Conservation (phyloP, 2,113 vertebrate species). For the Vidua macroura region DNA sequence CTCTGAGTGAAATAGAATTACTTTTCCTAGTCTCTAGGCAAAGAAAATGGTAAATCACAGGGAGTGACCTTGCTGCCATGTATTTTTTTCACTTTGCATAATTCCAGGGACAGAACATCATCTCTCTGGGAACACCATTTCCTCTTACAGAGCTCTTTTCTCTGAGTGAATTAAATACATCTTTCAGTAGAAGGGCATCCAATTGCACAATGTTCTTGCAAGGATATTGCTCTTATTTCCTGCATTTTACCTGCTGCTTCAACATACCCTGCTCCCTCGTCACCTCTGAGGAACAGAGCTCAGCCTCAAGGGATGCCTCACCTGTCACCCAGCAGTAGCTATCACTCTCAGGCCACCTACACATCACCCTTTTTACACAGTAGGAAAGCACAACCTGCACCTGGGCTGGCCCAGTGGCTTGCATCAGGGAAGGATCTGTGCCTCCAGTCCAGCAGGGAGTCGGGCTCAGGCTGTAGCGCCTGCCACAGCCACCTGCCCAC, state of each 20-base stretch:
- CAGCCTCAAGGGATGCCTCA: rapidly evolving
- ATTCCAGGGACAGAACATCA: background rate
- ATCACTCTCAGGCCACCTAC: background rate
- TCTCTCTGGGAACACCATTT: background rate
- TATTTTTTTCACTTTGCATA: slow-evolving; percentile 17
- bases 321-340: background rate
- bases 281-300: background rate
- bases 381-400: background rate
- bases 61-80: background rate
- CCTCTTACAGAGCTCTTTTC: background rate
- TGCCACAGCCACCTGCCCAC: rapidly evolving
- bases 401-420: background rate
- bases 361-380: background rate
- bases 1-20: slow-evolving; percentile 25
- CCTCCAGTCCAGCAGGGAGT: rapidly evolving
- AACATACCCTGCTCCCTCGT: rapidly evolving
- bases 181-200: background rate
- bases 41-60: slow-evolving; percentile 20
- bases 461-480: rapidly evolving
- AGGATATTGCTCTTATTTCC: background rate
- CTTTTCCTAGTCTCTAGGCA: background rate
- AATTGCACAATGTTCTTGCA: background rate
- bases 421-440: background rate
- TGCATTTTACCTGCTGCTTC: background rate
- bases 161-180: background rate